Conservation (phyloP, 2,888 invertebrate genomes). For the Eudasyphora cyanicolor region DNA sequence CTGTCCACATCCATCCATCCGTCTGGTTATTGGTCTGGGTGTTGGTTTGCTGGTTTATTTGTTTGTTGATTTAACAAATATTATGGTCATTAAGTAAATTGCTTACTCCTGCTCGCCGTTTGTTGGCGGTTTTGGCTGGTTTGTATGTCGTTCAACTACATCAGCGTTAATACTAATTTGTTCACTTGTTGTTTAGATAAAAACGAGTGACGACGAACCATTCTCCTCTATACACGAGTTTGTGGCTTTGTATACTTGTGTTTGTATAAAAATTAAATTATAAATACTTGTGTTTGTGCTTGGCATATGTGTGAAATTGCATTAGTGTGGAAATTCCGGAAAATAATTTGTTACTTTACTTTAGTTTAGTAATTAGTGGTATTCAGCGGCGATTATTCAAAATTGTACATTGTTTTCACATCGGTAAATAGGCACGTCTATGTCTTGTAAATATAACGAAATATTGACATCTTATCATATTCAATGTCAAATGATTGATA, state of each 20-base stretch:
- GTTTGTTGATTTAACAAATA: slow-evolving; percentile 69
- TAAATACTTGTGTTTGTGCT: slow-evolving; percentile 19
- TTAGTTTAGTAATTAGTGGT: too few relatives aligned
- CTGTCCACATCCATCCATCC: too few relatives aligned
- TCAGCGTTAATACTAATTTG: slow-evolving; percentile 61
- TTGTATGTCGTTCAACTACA: background rate
- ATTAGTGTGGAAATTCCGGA: too few relatives aligned
- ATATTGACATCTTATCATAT: too few relatives aligned
- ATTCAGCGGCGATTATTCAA: too few relatives aligned
- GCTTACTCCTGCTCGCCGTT: slow-evolving; percentile 51
- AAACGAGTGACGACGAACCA: slow-evolving; percentile 24
- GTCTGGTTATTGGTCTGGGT: too few relatives aligned
- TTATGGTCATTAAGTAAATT: slow-evolving; percentile 66
- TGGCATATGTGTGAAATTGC: too few relatives aligned
- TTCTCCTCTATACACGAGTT: slow-evolving; percentile 9
- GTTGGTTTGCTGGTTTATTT: slow-evolving; percentile 41
- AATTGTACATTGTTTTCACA: too few relatives aligned
- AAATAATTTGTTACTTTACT: too few relatives aligned
- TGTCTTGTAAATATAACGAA: too few relatives aligned
- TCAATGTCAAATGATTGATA: too few relatives aligned
- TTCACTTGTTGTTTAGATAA: slow-evolving; percentile 64
- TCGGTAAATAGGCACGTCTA: too few relatives aligned
- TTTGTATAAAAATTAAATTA: slow-evolving; percentile 29
- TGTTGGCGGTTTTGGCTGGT: slow-evolving; percentile 11
- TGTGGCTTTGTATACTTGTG: background rate